A percentile compares a stretch with the other conserved stretches of the same genome.
phyloP scores from a whole-genome alignment of 2,888 invertebrate genomes.

The Caenorhabditis plicata region DNA sequence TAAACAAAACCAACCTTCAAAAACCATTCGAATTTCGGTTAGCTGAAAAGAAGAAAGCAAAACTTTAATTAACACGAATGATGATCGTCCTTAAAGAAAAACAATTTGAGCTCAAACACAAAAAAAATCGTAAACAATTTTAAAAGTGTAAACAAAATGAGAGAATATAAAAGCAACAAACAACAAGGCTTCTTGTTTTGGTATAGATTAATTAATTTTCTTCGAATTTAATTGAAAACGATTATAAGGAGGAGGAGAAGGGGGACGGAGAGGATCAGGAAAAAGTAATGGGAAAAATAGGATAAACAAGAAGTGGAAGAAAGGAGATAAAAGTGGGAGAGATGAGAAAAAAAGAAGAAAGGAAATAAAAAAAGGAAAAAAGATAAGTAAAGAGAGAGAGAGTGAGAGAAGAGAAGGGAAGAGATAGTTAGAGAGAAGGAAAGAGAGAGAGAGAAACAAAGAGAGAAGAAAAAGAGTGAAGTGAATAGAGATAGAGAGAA shows the following conservation, averaged over 20 bases:
- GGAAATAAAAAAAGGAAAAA: not conserved
- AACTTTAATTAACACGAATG: too few species aligned
- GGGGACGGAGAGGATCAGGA: constrained; percentile 3
- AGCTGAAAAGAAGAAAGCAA: too few species aligned
- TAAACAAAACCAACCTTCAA: too few species aligned
- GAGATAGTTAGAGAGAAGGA: too few species aligned
- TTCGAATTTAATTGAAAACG: not conserved
- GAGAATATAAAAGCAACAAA: not conserved
- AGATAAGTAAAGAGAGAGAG: constrained; percentile 3
- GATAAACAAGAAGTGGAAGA: constrained; percentile 1
- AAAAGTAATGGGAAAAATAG: constrained; percentile 1
- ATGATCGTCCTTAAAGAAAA: too few species aligned
- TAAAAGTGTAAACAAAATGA: not conserved
- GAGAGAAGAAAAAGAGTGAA: too few species aligned
- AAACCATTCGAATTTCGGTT: too few species aligned
- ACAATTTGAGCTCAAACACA: too few species aligned
- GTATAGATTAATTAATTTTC: not conserved
- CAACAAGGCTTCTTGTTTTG: not conserved
- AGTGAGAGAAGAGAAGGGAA: constrained; percentile 1
- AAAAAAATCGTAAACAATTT: too few species aligned
- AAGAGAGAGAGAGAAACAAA: too few species aligned
- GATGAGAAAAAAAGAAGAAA: constrained; percentile 1
- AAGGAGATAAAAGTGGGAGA: not conserved
- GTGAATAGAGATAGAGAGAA: not conserved
- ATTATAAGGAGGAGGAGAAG: not conserved